Conservation (phyloP, 2,888 invertebrate genomes). For the Oxyteleia sp. region DNA sequence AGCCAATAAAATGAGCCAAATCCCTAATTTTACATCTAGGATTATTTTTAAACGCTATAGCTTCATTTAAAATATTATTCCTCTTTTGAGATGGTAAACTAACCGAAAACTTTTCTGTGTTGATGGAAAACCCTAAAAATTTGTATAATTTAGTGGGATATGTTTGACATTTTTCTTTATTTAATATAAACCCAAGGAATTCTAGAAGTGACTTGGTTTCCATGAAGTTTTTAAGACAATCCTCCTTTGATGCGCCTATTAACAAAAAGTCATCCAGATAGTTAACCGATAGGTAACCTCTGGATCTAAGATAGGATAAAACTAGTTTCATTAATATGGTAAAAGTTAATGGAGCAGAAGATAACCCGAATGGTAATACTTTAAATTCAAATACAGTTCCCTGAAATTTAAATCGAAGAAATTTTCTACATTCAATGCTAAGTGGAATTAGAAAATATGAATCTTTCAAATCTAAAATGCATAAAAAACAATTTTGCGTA, state of each 20-base stretch:
- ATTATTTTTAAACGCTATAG: not conserved
- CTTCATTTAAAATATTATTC: not conserved
- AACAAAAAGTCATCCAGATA: slow-evolving; percentile 53
- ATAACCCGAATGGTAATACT: slow-evolving; percentile 11
- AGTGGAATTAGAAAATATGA: slow-evolving; percentile 10
- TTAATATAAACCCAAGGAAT: slow-evolving; percentile 7
- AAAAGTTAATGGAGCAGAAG: not conserved
- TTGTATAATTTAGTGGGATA: slow-evolving; percentile 1
- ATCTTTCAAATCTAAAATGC: not conserved
- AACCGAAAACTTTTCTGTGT: slow-evolving; percentile 35
- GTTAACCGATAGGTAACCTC: slow-evolving; percentile 10
- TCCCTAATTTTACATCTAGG: slow-evolving; percentile 52
- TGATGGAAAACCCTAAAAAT: slow-evolving; percentile 21
- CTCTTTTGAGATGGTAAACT: slow-evolving; percentile 17
- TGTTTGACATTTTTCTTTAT: slow-evolving; percentile 7
- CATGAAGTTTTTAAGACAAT: slow-evolving; percentile 1
- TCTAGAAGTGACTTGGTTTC: slow-evolving; percentile 1
- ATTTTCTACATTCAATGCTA: not conserved
- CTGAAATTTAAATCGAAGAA: slow-evolving; percentile 7
- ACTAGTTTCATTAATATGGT: slow-evolving; percentile 17
- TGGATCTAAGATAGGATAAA: not conserved
- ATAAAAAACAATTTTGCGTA: not conserved
- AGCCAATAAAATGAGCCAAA: slow-evolving; percentile 49
- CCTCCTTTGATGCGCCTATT: slow-evolving; percentile 1
- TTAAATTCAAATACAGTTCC: not conserved